These are phyloP conservation scores for Chloroclysta siterata DNA, from an alignment of 2,888 invertebrate species.

Conservation along the genomic window DNA sequence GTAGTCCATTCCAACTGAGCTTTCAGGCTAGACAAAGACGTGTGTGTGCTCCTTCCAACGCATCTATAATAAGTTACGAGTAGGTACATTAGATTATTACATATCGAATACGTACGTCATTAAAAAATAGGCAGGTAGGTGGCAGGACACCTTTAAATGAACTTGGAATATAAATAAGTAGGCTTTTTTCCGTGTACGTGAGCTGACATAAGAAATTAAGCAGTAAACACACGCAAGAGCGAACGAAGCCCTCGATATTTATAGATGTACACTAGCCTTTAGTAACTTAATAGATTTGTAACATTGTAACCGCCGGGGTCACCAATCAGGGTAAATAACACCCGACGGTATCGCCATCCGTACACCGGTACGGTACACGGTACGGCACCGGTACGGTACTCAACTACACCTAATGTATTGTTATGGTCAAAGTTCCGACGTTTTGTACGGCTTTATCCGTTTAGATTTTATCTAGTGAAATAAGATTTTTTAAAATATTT, in stretches of 20 bases:
- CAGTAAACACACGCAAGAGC: background rate
- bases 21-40: no score
- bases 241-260: background rate
- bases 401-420: slow-evolving; percentile 27
- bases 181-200: background rate
- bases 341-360: slow-evolving; percentile 22
- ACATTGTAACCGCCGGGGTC: slow-evolving; percentile 16
- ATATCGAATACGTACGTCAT: no score
- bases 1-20: no score
- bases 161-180: background rate
- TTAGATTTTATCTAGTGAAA: background rate
- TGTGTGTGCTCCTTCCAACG: no score
- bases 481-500: no score
- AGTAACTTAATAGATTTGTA: slow-evolving; percentile 14
- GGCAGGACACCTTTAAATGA: background rate
- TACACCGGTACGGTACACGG: slow-evolving; percentile 21
- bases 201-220: background rate
- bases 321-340: slow-evolving; percentile 33
- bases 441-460: slow-evolving; percentile 28
- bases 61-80: no score
- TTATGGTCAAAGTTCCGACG: slow-evolving; percentile 20
- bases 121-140: background rate
- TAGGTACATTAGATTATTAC: no score
- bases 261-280: slow-evolving; percentile 8
- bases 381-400: slow-evolving; percentile 10